Percentiles rank a stretch among this genome's conserved stretches.
These are phyloP conservation scores for Zonitis immaculata DNA, from an alignment of 2,888 invertebrate genomes.

Conservation along the genomic window DNA sequence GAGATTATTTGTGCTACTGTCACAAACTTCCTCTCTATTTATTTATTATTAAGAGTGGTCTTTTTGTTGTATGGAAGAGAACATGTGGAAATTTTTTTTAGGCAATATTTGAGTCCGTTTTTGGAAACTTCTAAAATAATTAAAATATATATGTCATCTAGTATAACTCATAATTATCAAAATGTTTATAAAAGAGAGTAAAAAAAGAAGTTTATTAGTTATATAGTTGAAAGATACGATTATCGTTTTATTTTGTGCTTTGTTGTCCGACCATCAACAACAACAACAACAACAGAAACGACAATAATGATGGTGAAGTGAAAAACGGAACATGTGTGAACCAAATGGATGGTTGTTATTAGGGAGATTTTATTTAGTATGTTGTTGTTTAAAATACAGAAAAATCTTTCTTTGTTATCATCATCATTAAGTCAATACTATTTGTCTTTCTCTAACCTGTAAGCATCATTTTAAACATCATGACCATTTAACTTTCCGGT, in stretches of 20 bases:
- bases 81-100: slow-evolving; percentile 6
- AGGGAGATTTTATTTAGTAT: neutral
- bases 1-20: neutral
- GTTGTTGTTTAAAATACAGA: neutral
- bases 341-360: slow-evolving; percentile 16
- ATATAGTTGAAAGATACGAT: neutral
- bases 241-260: neutral
- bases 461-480: slow-evolving; percentile 37
- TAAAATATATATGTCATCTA: slow-evolving; percentile 16
- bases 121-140: neutral
- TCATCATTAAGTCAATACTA: slow-evolving; percentile 2
- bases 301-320: neutral
- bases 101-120: neutral
- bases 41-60: too few species aligned
- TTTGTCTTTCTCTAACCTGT: slow-evolving; percentile 18
- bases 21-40: too few species aligned
- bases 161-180: slow-evolving; percentile 16
- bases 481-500: slow-evolving; percentile 33
- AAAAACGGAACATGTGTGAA: slow-evolving; percentile 17
- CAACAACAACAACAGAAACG: neutral
- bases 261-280: neutral
- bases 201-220: neutral
- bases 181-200: slow-evolving; percentile 10
- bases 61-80: too few species aligned
- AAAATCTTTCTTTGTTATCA: slow-evolving; percentile 16